Percentiles rank a stretch among this genome's conserved stretches.
Evolutionary conservation across 2,888 invertebrate genomes (phyloP).

Genomic region (Dynastes tityus): DNA sequence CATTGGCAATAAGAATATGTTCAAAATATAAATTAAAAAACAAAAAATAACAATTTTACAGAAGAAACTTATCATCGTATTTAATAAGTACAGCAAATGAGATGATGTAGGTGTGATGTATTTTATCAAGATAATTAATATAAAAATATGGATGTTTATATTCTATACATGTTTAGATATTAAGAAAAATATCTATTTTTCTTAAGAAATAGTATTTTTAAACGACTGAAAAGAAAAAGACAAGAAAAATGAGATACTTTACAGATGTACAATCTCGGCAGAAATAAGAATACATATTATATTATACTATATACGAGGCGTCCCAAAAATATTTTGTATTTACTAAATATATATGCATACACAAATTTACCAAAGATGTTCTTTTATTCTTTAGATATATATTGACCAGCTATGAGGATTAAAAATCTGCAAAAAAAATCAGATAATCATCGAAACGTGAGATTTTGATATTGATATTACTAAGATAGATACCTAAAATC

Average conservation of each 20-base stretch:
- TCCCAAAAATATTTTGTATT: constrained; percentile 39
- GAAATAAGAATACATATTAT: constrained; percentile 43
- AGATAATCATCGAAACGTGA: constrained; percentile 15
- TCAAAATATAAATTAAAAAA: background rate
- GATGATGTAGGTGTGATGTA: constrained; percentile 17
- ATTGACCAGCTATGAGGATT: constrained; percentile 37
- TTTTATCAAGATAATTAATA: constrained; percentile 13
- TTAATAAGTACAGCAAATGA: constrained; percentile 4
- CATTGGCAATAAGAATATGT: constrained; percentile 16
- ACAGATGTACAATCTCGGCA: constrained; percentile 45
- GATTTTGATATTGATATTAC: background rate
- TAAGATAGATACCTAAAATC: background rate
- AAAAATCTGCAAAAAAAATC: background rate
- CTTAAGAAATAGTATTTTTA: constrained; percentile 40
- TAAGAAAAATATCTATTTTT: constrained; percentile 42
- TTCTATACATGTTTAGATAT: constrained; percentile 28
- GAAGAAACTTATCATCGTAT: constrained; percentile 27
- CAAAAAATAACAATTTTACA: background rate
- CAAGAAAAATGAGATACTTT: constrained; percentile 20
- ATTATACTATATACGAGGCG: constrained; percentile 34
- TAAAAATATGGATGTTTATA: constrained; percentile 25
- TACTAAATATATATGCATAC: constrained; percentile 9
- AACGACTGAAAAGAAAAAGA: constrained; percentile 8
- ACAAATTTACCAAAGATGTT: constrained; percentile 8
- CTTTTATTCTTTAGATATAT: constrained; percentile 41